A percentile compares a stretch with the other conserved stretches of the same genome.
phyloP scores from a whole-genome alignment of 2,888 invertebrate genomes.

The Odontothrips loti region DNA sequence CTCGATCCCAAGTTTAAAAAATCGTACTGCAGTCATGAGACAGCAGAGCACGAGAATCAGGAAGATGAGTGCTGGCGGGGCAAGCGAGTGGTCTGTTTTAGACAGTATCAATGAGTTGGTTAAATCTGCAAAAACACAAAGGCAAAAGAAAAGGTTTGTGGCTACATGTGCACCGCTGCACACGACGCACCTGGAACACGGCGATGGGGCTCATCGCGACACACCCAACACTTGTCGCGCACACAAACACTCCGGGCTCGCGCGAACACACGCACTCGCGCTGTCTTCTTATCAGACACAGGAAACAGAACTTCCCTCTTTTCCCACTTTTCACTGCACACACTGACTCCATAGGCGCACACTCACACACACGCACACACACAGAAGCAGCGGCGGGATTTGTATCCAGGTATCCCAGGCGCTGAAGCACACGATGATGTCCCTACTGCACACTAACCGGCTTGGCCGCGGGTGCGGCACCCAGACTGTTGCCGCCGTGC shows the following conservation, averaged over 20 bases:
- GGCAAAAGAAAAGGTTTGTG: neutral
- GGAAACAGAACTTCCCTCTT: too few species aligned
- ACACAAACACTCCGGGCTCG: too few species aligned
- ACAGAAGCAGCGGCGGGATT: neutral
- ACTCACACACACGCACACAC: neutral
- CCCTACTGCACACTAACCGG: slow-evolving; percentile 9
- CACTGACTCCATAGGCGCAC: neutral
- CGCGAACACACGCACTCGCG: too few species aligned
- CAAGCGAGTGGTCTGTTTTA: too few species aligned
- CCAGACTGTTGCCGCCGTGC: slow-evolving; percentile 1
- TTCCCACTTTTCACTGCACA: too few species aligned
- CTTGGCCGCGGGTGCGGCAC: neutral
- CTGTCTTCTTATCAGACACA: too few species aligned
- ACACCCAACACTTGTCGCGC: neutral
- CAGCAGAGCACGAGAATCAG: too few species aligned
- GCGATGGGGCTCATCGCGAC: slow-evolving; percentile 4
- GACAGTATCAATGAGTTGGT: too few species aligned
- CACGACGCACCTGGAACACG: neutral
- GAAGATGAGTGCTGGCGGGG: too few species aligned
- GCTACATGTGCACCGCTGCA: neutral
- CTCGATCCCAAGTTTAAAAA: too few species aligned
- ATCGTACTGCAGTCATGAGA: too few species aligned
- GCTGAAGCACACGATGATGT: neutral
- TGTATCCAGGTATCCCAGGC: neutral
- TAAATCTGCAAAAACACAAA: neutral